phyloP scores from a whole-genome alignment of 2,797 vertebrate species.

The Petrocephalus schoutedeni region DNA sequence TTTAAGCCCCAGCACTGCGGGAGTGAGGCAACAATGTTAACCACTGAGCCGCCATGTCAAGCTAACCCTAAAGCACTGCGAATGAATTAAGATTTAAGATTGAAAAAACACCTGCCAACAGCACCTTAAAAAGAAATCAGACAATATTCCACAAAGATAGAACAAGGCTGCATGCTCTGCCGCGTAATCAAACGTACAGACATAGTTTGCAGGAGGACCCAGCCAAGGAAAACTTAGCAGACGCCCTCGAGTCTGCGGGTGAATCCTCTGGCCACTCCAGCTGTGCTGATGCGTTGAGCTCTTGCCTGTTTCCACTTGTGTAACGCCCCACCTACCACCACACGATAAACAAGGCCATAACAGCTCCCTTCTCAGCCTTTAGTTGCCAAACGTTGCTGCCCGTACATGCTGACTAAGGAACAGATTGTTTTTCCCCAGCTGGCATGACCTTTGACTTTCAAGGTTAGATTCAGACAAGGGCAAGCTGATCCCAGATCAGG shows the following conservation, averaged over 20 bases:
- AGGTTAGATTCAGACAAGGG: not conserved
- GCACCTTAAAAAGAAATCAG: not conserved
- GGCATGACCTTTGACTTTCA: not conserved
- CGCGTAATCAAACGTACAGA: not conserved
- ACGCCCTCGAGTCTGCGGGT: not conserved
- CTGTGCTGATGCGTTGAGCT: not conserved
- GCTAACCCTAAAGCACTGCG: not conserved
- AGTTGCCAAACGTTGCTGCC: not conserved
- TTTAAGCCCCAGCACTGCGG: not conserved
- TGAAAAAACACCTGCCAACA: not conserved
- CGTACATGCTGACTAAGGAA: not conserved
- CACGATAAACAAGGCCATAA: not conserved
- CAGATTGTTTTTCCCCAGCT: not conserved
- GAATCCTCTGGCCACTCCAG: not conserved
- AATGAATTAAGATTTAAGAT: not conserved
- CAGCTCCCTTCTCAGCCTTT: not conserved
- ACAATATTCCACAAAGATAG: not conserved
- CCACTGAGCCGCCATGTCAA: not conserved
- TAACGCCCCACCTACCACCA: not conserved
- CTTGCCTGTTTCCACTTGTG: not conserved
- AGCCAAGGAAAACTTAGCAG: not conserved
- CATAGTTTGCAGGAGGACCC: not conserved
- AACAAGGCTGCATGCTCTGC: not conserved
- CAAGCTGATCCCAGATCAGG: not conserved
- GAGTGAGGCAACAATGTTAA: not conserved